These are phyloP conservation scores for Aphis craccivora DNA, from an alignment of 1,140 invertebrate genomes.

Conservation along the genomic window DNA sequence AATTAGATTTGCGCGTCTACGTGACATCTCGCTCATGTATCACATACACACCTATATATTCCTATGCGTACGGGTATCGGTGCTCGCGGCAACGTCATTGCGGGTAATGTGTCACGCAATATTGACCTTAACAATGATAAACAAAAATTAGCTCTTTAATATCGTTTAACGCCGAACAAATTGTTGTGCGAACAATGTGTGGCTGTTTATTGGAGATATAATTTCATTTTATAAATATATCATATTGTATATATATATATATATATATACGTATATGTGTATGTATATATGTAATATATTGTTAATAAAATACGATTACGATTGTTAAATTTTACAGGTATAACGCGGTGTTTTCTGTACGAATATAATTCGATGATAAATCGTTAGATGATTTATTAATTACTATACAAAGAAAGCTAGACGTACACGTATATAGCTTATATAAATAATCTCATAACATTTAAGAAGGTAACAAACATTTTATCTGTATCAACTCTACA, in stretches of 20 bases:
- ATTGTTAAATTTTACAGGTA: background rate
- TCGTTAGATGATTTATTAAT: background rate
- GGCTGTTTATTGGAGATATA: background rate
- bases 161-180: background rate
- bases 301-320: background rate
- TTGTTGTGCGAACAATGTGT: background rate
- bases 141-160: slow-evolving; percentile 4
- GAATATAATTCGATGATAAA: background rate
- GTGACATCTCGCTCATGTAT: slow-evolving; percentile 26
- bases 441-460: too few species aligned
- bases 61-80: background rate
- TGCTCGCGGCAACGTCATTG: background rate
- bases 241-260: background rate
- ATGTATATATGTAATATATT: background rate
- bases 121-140: slow-evolving; percentile 5
- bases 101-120: background rate
- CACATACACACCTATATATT: background rate
- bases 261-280: too few species aligned
- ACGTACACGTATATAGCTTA: too few species aligned
- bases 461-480: too few species aligned
- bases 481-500: too few species aligned
- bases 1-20: slow-evolving; percentile 44
- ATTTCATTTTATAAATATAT: background rate
- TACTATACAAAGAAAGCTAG: background rate
- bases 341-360: background rate